Evolutionary conservation across 2,113 vertebrate genomes (phyloP), one percentile per base, ranked within the genome.

Genomic region (Daphoenositta chrysoptera): DNA sequence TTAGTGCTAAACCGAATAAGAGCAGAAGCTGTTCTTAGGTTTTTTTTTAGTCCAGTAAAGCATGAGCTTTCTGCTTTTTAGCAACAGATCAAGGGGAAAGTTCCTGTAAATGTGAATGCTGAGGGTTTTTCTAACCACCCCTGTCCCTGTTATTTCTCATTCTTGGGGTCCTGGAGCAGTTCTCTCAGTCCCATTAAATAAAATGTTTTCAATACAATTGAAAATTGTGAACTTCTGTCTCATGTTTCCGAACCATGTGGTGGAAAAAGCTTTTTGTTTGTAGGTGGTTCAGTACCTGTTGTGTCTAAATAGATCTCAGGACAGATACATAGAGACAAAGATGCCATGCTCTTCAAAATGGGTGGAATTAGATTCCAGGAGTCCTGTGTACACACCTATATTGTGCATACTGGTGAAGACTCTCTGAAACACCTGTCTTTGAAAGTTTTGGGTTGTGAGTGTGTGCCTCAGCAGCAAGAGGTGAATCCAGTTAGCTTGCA

Each of bases 161-260:
- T 84, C 24, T 61, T 69, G 45, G 20, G 24, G 13, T 77, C 30
- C 24, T 31, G 24, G 23, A 72, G 14, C 24, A 40, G 22, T 48
- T 69, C 7, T 54, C 45, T 50, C 40, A 47, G 21, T 81, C n/a
- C 20, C 12, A 30, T n/a, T 13, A 50, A 66, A 33, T 40, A 33
- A 31, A 10, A 65, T 13, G 6, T n/a, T 37, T 73, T 37, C 7
- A 66, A 15, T 37, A 12, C 4, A 17, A 28, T 24, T 44, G 27
- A 26, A 31, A 53, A 39, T 48, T 24, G 8, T 87, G 50, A 31
- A 11, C 7, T 68, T 69, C 7, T 54, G 3, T 35, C 15, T 83
- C 0, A 0, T 60, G 27, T 69, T 75, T 60, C 40, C 8, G 8
- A 64, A 23, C 51, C 9, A 7, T 3, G 12, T n/a, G 23, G 28